Evolutionary conservation across 2,797 vertebrate species (phyloP).

Genomic region (Geotrypetes seraphini): DNA sequence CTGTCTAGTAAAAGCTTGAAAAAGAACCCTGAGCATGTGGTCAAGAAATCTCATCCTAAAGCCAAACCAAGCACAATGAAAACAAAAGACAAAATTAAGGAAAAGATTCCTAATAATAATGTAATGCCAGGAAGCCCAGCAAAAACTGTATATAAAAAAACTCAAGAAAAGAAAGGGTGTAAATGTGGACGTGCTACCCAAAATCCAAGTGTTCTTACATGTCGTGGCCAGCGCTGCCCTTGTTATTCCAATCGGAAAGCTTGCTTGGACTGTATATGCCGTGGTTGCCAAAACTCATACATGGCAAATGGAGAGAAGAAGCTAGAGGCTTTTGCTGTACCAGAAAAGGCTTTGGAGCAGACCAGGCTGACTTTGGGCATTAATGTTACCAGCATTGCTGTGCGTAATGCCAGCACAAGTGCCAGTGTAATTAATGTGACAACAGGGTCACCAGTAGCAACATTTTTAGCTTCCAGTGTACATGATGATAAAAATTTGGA

Average conservation of each 20-base stretch:
- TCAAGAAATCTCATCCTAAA: conserved; percentile 92
- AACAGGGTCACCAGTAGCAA: conserved; percentile 72
- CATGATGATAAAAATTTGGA: conserved; percentile 87
- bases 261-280: conserved; percentile 98
- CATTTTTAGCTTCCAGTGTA: conserved; percentile 82
- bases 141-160: conserved; percentile 95
- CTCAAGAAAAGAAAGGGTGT: conserved; percentile 97
- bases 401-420: conserved; percentile 76
- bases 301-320: conserved; percentile 99
- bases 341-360: conserved; percentile 97
- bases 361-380: conserved; percentile 96
- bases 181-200: conserved; percentile 97
- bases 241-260: conserved; percentile 99
- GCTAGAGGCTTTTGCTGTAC: conserved; percentile 96
- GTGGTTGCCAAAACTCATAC: conserved; percentile 98
- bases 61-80: conserved; percentile 84
- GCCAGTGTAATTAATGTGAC: conserved; percentile 84
- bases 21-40: conserved; percentile 81
- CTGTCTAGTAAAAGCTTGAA: conserved; percentile 82
- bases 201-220: conserved; percentile 98
- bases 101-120: conserved; percentile 73
- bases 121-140: conserved; percentile 87
- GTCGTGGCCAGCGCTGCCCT: conserved; percentile 95
- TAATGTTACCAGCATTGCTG: conserved; percentile 94
- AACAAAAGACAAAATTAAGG: conserved; percentile 81